phyloP scores from a whole-genome alignment of 2,888 invertebrate species.

The Drosophila borborema region DNA sequence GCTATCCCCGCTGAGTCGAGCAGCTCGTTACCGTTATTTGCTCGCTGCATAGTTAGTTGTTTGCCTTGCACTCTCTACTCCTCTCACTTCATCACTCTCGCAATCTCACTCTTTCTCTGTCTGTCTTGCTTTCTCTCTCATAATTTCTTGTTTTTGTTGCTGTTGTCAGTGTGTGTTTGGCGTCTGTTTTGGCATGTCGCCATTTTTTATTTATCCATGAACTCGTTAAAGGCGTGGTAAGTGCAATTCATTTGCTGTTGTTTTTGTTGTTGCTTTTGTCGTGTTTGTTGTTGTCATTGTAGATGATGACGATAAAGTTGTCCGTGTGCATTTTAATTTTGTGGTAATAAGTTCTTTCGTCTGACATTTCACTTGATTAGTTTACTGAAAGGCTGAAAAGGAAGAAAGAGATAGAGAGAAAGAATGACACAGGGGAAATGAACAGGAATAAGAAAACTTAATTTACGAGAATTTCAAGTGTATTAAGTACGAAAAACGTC shows the following conservation, averaged over 20 bases:
- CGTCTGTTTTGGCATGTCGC: constrained; percentile 76
- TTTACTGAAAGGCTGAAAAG: constrained; percentile 9
- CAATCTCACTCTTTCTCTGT: neutral
- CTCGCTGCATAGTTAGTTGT: constrained; percentile 27
- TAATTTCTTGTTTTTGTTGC: constrained; percentile 21
- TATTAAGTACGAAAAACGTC: neutral
- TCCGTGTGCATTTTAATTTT: constrained; percentile 55
- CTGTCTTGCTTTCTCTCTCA: constrained; percentile 7
- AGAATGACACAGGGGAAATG: neutral
- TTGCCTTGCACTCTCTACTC: constrained; percentile 8
- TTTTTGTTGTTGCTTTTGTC: constrained; percentile 12
- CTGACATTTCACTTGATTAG: constrained; percentile 32
- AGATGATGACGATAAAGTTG: constrained; percentile 45
- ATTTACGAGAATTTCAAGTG: neutral
- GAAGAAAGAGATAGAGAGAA: neutral
- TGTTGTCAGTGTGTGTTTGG: constrained; percentile 38
- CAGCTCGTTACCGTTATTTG: constrained; percentile 42
- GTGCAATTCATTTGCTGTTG: constrained; percentile 41
- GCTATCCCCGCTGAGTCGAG: constrained; percentile 44
- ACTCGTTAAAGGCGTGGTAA: constrained; percentile 72
- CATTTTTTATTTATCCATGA: constrained; percentile 76
- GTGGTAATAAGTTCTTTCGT: constrained; percentile 25
- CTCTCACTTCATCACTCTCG: neutral
- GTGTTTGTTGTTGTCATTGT: constrained; percentile 19
- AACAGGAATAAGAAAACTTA: neutral